Conservation (phyloP, 2,113 vertebrate species). For the Madoqua kirkii region DNA sequence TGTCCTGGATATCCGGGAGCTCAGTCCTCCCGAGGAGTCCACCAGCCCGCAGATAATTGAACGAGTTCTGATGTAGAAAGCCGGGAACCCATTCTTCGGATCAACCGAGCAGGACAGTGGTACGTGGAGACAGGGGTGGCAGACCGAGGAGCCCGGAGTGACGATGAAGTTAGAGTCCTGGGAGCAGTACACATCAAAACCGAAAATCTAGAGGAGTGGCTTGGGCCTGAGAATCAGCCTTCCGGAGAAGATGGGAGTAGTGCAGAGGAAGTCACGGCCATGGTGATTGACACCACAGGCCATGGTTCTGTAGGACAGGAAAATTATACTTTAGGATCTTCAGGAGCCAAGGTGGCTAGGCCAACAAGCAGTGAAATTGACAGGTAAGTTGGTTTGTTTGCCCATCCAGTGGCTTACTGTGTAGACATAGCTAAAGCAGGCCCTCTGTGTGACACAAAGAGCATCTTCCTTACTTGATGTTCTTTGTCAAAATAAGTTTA, state of each 20-base stretch:
- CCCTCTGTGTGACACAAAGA: background rate
- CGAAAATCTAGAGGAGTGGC: conserved; percentile 95
- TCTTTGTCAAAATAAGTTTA: background rate
- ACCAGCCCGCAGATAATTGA: conserved; percentile 92
- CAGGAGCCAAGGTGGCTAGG: conserved; percentile 84
- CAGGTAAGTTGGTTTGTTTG: conserved; percentile 82
- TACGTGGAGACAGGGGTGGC: conserved; percentile 91
- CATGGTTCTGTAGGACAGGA: conserved; percentile 88
- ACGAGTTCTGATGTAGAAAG: conserved; percentile 83
- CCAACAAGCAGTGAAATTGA: conserved; percentile 95
- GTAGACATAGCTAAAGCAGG: background rate
- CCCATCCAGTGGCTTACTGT: background rate
- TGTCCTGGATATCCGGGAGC: conserved; percentile 85
- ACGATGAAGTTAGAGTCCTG: conserved; percentile 85
- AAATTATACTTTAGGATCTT: conserved; percentile 79
- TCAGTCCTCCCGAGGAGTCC: conserved; percentile 89
- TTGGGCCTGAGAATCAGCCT: conserved; percentile 89
- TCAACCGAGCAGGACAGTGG: conserved; percentile 97
- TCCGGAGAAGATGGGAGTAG: conserved; percentile 91
- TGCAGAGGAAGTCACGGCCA: conserved; percentile 89
- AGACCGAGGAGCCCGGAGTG: conserved; percentile 83
- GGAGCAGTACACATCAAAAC: conserved; percentile 93
- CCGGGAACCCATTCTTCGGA: conserved; percentile 93
- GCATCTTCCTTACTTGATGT: background rate
- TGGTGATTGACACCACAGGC: conserved; percentile 94